These are phyloP conservation scores for Oscheius myriophilus DNA, from an alignment of 2,888 invertebrate genomes.

Conservation along the genomic window DNA sequence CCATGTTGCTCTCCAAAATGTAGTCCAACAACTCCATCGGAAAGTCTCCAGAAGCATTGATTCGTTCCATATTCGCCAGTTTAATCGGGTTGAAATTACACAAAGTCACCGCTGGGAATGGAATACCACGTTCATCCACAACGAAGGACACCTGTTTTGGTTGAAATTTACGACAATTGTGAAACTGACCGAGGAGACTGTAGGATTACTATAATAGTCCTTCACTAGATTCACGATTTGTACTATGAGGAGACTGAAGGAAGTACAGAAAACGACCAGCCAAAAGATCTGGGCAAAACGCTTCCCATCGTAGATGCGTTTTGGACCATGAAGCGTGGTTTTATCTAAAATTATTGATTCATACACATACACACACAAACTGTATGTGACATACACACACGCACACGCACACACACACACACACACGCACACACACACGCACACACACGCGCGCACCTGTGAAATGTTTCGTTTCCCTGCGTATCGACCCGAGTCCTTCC, in stretches of 20 bases:
- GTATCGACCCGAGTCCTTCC: not conserved
- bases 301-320: constrained; percentile 60
- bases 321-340: constrained; percentile 67
- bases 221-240: constrained; percentile 55
- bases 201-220: constrained; percentile 56
- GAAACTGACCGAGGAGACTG: constrained; percentile 52
- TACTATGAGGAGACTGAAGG: constrained; percentile 48
- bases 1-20: constrained; percentile 51
- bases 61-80: constrained; percentile 16
- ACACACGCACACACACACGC: not conserved
- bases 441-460: not conserved
- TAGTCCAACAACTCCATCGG: constrained; percentile 56
- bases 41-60: constrained; percentile 54
- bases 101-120: constrained; percentile 62
- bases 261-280: constrained; percentile 49
- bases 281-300: constrained; percentile 52
- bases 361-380: not conserved
- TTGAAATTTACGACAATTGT: not conserved
- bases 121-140: constrained; percentile 60
- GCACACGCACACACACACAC: not conserved
- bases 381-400: too few relatives aligned
- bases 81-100: constrained; percentile 66
- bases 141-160: constrained; percentile 59
- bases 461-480: constrained; percentile 2
- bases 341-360: constrained; percentile 63